Evolutionary conservation across 2,113 vertebrate species (phyloP).

Genomic region (Harpagus bidentatus): DNA sequence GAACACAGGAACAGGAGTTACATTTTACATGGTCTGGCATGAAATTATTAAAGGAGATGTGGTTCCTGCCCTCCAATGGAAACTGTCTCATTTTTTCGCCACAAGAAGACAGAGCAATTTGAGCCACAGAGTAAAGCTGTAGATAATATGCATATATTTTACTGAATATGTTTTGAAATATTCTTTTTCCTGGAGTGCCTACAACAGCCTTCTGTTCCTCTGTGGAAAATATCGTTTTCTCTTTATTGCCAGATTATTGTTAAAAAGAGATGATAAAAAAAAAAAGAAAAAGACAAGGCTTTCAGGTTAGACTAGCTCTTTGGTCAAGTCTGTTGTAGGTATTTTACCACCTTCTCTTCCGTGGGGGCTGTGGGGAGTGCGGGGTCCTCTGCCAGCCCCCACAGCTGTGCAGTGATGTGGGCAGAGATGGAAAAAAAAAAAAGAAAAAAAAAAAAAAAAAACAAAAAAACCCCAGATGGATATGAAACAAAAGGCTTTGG

Average conservation of each 20-base stretch:
- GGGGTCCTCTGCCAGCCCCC: neutral
- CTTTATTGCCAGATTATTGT: neutral
- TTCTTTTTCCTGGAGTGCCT: neutral
- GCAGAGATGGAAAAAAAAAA: neutral
- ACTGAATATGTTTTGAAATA: neutral
- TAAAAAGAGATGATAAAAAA: neutral
- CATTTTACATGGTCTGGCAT: neutral
- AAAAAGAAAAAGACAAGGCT: neutral
- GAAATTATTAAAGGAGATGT: neutral
- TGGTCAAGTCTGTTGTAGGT: neutral
- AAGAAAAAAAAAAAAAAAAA: neutral
- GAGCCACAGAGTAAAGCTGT: neutral
- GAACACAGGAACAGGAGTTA: neutral
- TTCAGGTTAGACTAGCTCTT: neutral
- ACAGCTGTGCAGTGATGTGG: fast-evolving
- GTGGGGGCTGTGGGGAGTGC: fast-evolving
- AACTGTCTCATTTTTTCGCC: neutral
- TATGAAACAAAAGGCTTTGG: neutral
- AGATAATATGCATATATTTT: neutral
- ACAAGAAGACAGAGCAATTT: neutral
- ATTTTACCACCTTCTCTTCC: neutral
- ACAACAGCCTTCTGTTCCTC: neutral
- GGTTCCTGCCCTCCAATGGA: neutral
- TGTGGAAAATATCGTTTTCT: neutral
- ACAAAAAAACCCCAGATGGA: too few species aligned